phyloP scores from a whole-genome alignment of 2,888 invertebrate genomes.

The Agrotis ipsilon region DNA sequence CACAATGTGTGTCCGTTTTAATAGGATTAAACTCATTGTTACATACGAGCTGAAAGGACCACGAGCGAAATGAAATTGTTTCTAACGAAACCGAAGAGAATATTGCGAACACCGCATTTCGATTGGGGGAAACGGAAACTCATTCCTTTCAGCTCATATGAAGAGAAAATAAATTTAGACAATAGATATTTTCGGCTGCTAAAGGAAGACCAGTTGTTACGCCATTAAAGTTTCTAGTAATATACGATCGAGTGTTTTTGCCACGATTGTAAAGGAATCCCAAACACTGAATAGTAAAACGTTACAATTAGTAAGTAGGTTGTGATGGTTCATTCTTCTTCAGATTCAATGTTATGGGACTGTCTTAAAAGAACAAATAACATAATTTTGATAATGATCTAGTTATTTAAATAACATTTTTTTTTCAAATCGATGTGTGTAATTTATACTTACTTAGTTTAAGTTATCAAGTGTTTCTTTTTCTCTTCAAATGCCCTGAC shows the following conservation, averaged over 20 bases:
- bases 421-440: no score
- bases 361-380: no score
- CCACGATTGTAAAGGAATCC: background rate
- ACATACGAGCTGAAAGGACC: conserved; percentile 86
- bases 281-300: background rate
- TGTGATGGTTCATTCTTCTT: no score
- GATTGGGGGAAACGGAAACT: conserved; percentile 61
- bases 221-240: conserved; percentile 1
- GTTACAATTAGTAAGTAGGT: no score
- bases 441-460: no score
- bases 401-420: no score
- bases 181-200: conserved; percentile 18
- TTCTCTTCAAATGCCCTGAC: no score
- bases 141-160: conserved; percentile 53
- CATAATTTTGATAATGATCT: no score
- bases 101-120: conserved; percentile 66
- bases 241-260: background rate
- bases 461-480: no score
- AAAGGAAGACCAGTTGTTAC: conserved; percentile 12
- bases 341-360: no score
- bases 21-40: conserved; percentile 90
- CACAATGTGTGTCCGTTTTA: conserved; percentile 89
- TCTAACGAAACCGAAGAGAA: conserved; percentile 79
- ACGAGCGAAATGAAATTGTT: conserved; percentile 85
- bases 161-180: conserved; percentile 57